phyloP scores from a whole-genome alignment of 2,113 vertebrate species.

The Leptobrachium leishanense region DNA sequence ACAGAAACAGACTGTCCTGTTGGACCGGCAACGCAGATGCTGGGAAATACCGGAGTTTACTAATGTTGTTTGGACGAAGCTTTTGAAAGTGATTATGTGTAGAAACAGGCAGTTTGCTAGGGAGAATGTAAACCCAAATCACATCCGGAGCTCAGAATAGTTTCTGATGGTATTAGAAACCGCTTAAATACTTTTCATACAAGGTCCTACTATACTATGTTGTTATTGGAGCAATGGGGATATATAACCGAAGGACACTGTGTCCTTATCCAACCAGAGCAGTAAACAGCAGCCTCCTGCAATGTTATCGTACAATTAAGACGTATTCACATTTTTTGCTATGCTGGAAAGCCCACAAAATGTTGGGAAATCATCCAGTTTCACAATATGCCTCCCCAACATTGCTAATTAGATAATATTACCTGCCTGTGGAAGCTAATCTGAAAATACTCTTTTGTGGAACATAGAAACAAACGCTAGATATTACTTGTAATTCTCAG shows the following conservation, averaged over 20 bases:
- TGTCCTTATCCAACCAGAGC: constrained; percentile 21
- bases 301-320: constrained; percentile 39
- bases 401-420: constrained; percentile 20
- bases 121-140: constrained; percentile 38
- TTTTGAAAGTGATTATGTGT: constrained; percentile 41
- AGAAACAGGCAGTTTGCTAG: constrained; percentile 26
- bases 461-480: not conserved
- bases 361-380: constrained; percentile 34
- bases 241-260: constrained; percentile 19
- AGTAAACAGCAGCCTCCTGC: constrained; percentile 21
- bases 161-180: constrained; percentile 23
- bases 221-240: constrained; percentile 4
- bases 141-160: constrained; percentile 19
- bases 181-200: constrained; percentile 37
- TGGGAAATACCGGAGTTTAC: constrained; percentile 40
- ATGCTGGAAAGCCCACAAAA: constrained; percentile 34
- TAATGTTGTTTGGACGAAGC: constrained; percentile 44
- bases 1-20: constrained; percentile 48
- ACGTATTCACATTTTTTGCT: constrained; percentile 30
- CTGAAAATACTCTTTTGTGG: not conserved
- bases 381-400: constrained; percentile 41
- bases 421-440: constrained; percentile 15
- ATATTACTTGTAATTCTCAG: not conserved
- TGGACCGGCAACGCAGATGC: constrained; percentile 45
- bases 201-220: constrained; percentile 26